Evolutionary conservation across 2,888 invertebrate genomes (phyloP).

Genomic region (Calameuta pallipes): DNA sequence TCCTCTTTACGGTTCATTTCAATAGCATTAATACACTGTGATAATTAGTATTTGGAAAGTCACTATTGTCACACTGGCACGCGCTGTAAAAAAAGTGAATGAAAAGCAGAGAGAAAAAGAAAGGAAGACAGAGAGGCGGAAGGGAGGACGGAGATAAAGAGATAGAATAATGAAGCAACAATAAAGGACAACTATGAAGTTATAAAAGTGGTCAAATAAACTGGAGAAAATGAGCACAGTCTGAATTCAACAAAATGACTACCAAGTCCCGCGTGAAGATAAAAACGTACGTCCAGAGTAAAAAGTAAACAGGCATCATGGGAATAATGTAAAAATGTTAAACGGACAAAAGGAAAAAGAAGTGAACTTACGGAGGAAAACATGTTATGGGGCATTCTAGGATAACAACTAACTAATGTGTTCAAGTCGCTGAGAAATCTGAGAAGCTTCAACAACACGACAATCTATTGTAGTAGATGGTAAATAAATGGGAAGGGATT

Average conservation of each 20-base stretch:
- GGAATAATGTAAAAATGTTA: neutral
- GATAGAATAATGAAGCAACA: neutral
- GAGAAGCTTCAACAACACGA: neutral
- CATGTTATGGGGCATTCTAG: neutral
- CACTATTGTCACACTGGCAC: neutral
- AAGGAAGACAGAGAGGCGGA: too few relatives aligned
- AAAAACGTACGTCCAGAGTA: neutral
- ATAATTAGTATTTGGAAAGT: neutral
- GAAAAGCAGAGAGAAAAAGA: neutral
- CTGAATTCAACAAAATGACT: too few relatives aligned
- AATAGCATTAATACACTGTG: neutral
- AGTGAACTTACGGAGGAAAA: neutral
- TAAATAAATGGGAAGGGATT: neutral
- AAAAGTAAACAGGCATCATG: neutral
- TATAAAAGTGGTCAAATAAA: too few relatives aligned
- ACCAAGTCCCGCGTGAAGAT: neutral
- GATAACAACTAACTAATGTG: neutral
- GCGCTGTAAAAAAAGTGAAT: neutral
- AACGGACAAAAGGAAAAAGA: neutral
- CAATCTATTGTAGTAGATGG: neutral
- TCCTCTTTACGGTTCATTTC: neutral
- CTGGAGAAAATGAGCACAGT: too few relatives aligned
- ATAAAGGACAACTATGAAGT: too few relatives aligned
- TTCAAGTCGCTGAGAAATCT: neutral
- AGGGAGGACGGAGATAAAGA: too few relatives aligned